Evolutionary conservation across 2,113 vertebrate species (phyloP), one percentile per base, ranked within the genome.

Genomic region (Dolichotis patagonum): DNA sequence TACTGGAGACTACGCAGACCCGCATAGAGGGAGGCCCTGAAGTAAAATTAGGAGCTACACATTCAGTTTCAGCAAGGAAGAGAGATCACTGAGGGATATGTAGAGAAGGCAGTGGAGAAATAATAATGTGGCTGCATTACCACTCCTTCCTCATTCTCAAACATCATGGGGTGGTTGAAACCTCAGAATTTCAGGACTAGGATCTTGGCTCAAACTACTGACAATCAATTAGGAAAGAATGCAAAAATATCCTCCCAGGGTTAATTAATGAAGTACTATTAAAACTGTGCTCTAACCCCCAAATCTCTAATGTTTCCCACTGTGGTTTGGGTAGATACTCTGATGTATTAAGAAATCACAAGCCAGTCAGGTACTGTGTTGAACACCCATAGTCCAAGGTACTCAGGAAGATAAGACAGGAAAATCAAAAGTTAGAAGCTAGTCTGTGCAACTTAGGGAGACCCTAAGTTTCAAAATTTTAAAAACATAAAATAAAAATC

Each of bases 311-410:
- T 54, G 13, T 12, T 94, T 91, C 28, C 52, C 38, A 83, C 9
- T 16, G 9, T 14, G 1, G 22, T 63, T 1, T 91, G 6, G 49
- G 24, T 30, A 83, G 41, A 13, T n/a, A 38, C 28, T 80, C n/a
- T 20, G 35, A 22, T 22, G 41, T 35, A 35, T 73, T 54, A 91
- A 91, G 84, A 95, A 96, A 94, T 91, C 28, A 62, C 54, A 82
- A 24, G 17, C 19, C 35, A 38, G 35, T 4, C 5, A 10, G 35
- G 80, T 58, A 35, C 35, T 82, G 52, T 56, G 16, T 52, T 35
- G 16, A 32, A 80, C 46, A 52, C 28, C 28, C 49, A 30, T 35
- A 52, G 17, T 49, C 3, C 8, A 17, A 80, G 49, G 49, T 54
- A 80, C 49, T 54, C 24, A 35, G 16, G 49, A 80, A 7, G 30